Evolutionary conservation across 1,140 invertebrate species (phyloP).

Genomic region (Condylostylus longicornis): DNA sequence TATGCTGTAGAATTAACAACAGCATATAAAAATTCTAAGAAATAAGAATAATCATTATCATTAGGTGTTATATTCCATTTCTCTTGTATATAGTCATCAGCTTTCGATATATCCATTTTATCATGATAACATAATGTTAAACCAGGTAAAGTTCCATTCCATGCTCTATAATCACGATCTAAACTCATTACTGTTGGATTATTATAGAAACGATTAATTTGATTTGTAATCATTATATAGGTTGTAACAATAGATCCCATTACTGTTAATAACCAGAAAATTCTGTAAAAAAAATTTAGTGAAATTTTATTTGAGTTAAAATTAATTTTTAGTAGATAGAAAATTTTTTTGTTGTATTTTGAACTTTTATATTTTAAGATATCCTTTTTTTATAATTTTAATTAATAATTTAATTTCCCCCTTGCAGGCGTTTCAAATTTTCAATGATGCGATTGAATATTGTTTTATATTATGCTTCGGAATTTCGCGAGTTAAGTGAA

Average conservation of each 20-base stretch:
- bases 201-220: conserved; percentile 29
- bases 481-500: too few species aligned
- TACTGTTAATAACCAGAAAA: conserved; percentile 18
- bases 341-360: too few species aligned
- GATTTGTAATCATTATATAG: conserved; percentile 14
- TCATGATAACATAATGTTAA: conserved; percentile 38
- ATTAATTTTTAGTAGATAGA: background rate
- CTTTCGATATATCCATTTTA: conserved; percentile 30
- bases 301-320: background rate
- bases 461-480: too few species aligned
- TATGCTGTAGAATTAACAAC: conserved; percentile 31
- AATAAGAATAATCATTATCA: conserved; percentile 29
- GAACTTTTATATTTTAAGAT: too few species aligned
- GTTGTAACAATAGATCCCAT: conserved; percentile 14
- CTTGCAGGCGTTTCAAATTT: too few species aligned
- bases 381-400: too few species aligned
- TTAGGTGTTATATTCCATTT: conserved; percentile 25
- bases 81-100: conserved; percentile 24
- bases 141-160: conserved; percentile 47
- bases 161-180: conserved; percentile 47
- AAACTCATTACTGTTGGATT: conserved; percentile 50
- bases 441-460: too few species aligned
- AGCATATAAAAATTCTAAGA: conserved; percentile 30
- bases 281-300: conserved; percentile 5
- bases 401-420: too few species aligned